Evolutionary conservation across 2,797 vertebrate genomes (phyloP).

Genomic region (Falco cherrug): DNA sequence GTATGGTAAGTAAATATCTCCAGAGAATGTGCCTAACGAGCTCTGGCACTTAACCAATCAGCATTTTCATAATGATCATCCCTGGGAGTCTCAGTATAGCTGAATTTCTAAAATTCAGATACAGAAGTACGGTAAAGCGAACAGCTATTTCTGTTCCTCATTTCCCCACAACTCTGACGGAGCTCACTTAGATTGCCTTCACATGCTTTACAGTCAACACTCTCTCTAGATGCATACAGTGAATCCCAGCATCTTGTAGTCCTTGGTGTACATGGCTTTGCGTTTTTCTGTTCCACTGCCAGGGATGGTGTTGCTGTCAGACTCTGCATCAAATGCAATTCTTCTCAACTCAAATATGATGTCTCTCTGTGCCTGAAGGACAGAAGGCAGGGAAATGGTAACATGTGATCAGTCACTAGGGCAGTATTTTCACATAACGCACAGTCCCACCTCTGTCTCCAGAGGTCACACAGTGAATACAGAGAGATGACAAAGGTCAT

Average conservation of each 20-base stretch:
- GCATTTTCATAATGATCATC: neutral
- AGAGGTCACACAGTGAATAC: neutral
- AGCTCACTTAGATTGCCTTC: neutral
- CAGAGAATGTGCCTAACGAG: neutral
- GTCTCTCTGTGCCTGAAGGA: conserved; percentile 90
- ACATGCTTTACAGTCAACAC: neutral
- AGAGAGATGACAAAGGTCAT: neutral
- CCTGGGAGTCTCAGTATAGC: neutral
- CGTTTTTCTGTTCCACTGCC: conserved; percentile 90
- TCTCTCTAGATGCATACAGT: conserved; percentile 81
- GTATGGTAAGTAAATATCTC: neutral
- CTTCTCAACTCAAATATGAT: conserved; percentile 94
- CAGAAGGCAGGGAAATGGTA: neutral
- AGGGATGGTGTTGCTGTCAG: conserved; percentile 80
- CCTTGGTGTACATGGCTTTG: conserved; percentile 96
- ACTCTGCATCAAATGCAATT: conserved; percentile 96
- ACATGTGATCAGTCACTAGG: neutral
- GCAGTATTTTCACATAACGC: neutral
- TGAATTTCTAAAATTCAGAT: neutral
- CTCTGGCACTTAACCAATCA: neutral
- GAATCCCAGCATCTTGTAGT: conserved; percentile 99
- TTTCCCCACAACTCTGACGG: neutral
- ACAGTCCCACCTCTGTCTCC: neutral
- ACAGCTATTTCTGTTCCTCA: neutral
- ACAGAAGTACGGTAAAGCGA: neutral